phyloP scores from a whole-genome alignment of 2,888 invertebrate species.

The Chrysopilus asiliformis region DNA sequence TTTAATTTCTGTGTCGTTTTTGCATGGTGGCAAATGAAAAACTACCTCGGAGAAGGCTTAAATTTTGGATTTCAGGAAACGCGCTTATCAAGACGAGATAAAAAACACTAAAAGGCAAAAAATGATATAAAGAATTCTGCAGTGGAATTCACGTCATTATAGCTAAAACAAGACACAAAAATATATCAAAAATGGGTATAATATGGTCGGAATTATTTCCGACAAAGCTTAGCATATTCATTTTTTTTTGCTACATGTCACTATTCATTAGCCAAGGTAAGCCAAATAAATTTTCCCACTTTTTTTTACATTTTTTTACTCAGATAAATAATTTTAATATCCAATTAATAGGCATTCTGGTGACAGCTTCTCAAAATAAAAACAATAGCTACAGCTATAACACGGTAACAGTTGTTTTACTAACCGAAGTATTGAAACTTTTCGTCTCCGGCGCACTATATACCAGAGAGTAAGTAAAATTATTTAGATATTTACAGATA shows the following conservation, averaged over 20 bases:
- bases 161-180: too few species aligned
- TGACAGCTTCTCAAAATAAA: conserved; percentile 75
- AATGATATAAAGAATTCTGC: too few species aligned
- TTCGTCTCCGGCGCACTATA: conserved; percentile 57
- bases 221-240: conserved; percentile 60
- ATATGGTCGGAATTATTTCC: conserved; percentile 65
- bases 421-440: conserved; percentile 79
- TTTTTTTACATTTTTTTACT: neutral
- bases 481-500: conserved; percentile 3
- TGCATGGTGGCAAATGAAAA: too few species aligned
- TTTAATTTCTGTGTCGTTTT: too few species aligned
- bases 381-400: conserved; percentile 76
- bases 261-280: conserved; percentile 87
- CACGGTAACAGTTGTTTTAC: conserved; percentile 72
- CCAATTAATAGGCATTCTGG: conserved; percentile 53
- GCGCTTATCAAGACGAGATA: too few species aligned
- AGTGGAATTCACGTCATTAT: too few species aligned
- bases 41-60: too few species aligned
- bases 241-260: conserved; percentile 74
- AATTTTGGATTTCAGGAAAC: too few species aligned
- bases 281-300: conserved; percentile 14
- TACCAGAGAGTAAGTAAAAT: conserved; percentile 46
- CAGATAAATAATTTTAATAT: neutral
- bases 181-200: conserved; percentile 22
- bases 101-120: too few species aligned